Conservation (phyloP, 1,140 invertebrate genomes). For the Rhopalosiphum padi region DNA sequence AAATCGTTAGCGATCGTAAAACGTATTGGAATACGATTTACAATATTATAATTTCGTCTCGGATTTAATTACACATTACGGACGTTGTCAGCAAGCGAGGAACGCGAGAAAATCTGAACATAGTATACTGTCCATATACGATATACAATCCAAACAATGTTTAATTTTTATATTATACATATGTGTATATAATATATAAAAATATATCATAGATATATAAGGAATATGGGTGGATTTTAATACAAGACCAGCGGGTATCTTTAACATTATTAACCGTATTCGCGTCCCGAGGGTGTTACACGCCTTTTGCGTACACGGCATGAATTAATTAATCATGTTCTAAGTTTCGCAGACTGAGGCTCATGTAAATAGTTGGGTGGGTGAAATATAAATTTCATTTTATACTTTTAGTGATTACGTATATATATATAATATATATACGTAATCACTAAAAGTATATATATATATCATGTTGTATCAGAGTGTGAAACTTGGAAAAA, state of each 20-base stretch:
- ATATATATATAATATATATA: neutral
- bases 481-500: neutral
- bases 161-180: neutral
- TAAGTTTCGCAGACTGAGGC: neutral
- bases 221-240: neutral
- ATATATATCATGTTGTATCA: neutral
- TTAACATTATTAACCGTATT: neutral
- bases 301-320: neutral
- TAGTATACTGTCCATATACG: neutral
- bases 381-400: neutral
- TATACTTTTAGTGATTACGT: neutral
- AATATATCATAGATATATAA: neutral
- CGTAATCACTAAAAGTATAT: no score
- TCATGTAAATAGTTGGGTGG: neutral
- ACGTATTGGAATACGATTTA: slow-evolving; percentile 23
- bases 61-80: slow-evolving; percentile 19
- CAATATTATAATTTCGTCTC: slow-evolving; percentile 39
- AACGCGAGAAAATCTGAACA: neutral
- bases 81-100: neutral
- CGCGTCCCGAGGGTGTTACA: neutral
- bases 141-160: neutral
- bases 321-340: neutral
- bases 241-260: neutral
- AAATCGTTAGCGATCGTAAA: slow-evolving; percentile 10
- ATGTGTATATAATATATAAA: neutral